Evolutionary conservation across 2,888 invertebrate species (phyloP).

Genomic region (Eilema depressum): DNA sequence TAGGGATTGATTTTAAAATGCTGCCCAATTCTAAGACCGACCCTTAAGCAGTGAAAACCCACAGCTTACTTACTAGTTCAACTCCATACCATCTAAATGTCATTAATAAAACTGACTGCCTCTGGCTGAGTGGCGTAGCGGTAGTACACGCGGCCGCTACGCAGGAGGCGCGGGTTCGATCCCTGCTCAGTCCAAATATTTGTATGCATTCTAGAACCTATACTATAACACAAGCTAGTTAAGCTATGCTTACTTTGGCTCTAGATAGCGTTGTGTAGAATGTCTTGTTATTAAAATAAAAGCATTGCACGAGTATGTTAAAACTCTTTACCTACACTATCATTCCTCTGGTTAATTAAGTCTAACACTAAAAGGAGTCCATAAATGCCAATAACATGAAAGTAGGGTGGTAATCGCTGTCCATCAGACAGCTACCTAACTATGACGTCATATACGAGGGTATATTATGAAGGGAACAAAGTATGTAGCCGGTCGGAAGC

Average conservation of each 20-base stretch:
- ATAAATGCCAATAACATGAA: neutral
- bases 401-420: neutral
- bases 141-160: too few species aligned
- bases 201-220: too few species aligned
- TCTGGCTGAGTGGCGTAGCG: too few species aligned
- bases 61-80: neutral
- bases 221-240: too few species aligned
- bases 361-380: neutral
- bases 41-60: neutral
- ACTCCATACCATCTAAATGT: neutral
- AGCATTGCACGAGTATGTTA: neutral
- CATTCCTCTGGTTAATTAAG: neutral
- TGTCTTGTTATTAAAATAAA: too few species aligned
- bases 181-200: too few species aligned
- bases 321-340: neutral
- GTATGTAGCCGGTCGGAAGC: slow-evolving; percentile 7
- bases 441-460: neutral
- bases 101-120: too few species aligned
- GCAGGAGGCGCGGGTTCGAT: too few species aligned
- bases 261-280: too few species aligned
- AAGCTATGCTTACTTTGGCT: too few species aligned
- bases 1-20: too few species aligned
- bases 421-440: neutral
- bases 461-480: neutral
- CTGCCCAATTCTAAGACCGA: too few species aligned